Percentiles rank a stretch among this genome's conserved stretches.
Conservation (phyloP, 2,888 invertebrate species). For the Diarsia mendica region DNA sequence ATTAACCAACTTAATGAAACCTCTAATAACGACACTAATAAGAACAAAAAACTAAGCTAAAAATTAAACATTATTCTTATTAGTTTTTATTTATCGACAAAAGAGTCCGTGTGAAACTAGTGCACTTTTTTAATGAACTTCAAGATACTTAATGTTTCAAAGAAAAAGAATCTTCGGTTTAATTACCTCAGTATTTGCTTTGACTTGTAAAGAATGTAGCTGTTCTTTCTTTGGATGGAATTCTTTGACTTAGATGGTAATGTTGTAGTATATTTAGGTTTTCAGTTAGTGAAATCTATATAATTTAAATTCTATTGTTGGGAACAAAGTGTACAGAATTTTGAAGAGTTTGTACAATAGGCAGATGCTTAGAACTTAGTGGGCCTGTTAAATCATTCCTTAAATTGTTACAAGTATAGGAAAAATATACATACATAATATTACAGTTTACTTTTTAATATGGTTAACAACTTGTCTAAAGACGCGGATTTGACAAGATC, state of each 20-base stretch:
- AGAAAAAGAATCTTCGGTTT: slow-evolving; percentile 68
- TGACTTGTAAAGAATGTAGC: slow-evolving; percentile 63
- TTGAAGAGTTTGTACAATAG: too few relatives aligned
- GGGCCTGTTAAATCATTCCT: too few relatives aligned
- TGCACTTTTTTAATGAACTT: slow-evolving; percentile 71
- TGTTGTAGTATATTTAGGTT: not conserved
- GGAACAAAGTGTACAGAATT: too few relatives aligned
- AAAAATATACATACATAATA: too few relatives aligned
- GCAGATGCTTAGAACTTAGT: too few relatives aligned
- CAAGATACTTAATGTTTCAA: slow-evolving; percentile 68
- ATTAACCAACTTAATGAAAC: slow-evolving; percentile 1
- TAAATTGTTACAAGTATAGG: too few relatives aligned
- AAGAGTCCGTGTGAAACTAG: slow-evolving; percentile 54
- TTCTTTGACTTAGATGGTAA: not conserved
- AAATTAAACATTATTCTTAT: slow-evolving; percentile 36
- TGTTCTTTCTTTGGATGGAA: slow-evolving; percentile 43
- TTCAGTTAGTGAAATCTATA: not conserved
- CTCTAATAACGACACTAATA: not conserved
- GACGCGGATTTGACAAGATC: too few relatives aligned
- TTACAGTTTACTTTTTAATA: too few relatives aligned
- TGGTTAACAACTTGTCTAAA: too few relatives aligned
- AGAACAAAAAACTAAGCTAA: slow-evolving; percentile 15
- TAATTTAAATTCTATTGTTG: too few relatives aligned
- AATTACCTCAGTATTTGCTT: slow-evolving; percentile 70
- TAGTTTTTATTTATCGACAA: slow-evolving; percentile 63